Evolutionary conservation across 2,113 vertebrate genomes (phyloP).

Genomic region (Aythya baeri): DNA sequence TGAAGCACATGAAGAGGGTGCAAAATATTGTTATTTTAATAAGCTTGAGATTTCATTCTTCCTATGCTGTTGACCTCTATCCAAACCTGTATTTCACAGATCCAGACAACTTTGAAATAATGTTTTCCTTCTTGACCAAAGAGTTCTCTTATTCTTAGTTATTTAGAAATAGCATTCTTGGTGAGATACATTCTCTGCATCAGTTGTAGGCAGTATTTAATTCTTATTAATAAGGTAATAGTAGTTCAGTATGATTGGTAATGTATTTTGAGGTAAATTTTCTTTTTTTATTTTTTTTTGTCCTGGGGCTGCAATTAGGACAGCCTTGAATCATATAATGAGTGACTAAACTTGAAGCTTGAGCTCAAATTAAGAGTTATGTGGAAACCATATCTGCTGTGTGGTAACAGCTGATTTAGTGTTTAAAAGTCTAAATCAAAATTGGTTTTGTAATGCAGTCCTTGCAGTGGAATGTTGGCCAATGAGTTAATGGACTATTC

Average conservation of each 20-base stretch:
- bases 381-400: not conserved
- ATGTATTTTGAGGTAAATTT: not conserved
- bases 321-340: not conserved
- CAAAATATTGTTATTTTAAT: not conserved
- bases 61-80: not conserved
- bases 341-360: not conserved
- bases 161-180: not conserved
- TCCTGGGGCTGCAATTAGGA: not conserved
- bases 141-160: not conserved
- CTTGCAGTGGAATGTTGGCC: not conserved
- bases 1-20: not conserved
- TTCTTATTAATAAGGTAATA: not conserved
- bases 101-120: not conserved
- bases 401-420: not conserved
- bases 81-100: not conserved
- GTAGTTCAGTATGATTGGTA: not conserved
- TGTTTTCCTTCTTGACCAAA: not conserved
- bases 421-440: not conserved
- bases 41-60: not conserved
- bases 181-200: not conserved
- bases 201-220: not conserved
- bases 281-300: not conserved
- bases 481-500: not conserved
- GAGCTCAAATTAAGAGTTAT: not conserved
- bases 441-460: not conserved